A percentile compares a stretch with the other conserved stretches of the same genome.
These are phyloP conservation scores for Embidobia sp. DNA, from an alignment of 2,888 invertebrate species.

Conservation along the genomic window DNA sequence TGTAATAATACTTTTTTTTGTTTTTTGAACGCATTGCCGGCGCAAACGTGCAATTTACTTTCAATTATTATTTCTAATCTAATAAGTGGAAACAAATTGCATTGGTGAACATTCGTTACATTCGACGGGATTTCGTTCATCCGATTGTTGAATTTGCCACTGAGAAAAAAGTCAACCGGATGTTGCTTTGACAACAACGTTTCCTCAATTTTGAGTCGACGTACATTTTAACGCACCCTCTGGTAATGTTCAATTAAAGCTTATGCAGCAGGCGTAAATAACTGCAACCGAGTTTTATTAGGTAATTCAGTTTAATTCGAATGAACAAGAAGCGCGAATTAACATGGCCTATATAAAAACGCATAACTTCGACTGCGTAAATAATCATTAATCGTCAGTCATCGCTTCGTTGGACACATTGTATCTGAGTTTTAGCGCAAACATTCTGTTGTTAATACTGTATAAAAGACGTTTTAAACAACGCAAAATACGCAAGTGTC, in stretches of 20 bases:
- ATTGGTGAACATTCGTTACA: conserved; percentile 36
- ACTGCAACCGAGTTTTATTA: too few species aligned
- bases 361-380: conserved; percentile 5
- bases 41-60: too few species aligned
- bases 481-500: conserved; percentile 8
- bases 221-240: too few species aligned
- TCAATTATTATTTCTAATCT: neutral
- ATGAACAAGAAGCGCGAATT: too few species aligned
- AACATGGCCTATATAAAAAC: too few species aligned
- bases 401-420: conserved; percentile 32
- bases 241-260: too few species aligned
- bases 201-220: too few species aligned
- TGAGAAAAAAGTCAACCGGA: conserved; percentile 40
- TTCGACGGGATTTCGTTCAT: conserved; percentile 23
- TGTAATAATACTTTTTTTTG: too few species aligned
- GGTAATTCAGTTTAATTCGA: too few species aligned
- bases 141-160: conserved; percentile 11
- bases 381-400: conserved; percentile 24
- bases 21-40: too few species aligned
- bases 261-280: too few species aligned
- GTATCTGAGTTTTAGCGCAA: neutral
- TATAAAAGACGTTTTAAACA: conserved; percentile 7
- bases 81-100: conserved; percentile 15
- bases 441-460: neutral
- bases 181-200: too few species aligned